Evolutionary conservation across 2,888 invertebrate species (phyloP).

Genomic region (Therioaphis trifolii): DNA sequence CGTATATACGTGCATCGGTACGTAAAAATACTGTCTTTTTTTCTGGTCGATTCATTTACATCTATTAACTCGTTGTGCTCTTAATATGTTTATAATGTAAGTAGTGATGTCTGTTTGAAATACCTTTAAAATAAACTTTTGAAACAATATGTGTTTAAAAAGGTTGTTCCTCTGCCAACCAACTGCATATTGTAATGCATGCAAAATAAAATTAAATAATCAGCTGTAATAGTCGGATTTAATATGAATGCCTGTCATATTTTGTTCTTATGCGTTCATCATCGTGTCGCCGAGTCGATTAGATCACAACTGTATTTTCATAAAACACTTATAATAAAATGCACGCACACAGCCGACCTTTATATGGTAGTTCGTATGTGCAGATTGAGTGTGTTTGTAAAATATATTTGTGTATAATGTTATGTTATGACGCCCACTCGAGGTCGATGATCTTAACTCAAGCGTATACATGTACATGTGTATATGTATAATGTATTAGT

Average conservation of each 20-base stretch:
- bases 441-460: slow-evolving; percentile 54
- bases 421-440: slow-evolving; percentile 48
- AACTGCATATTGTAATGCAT: too few species aligned
- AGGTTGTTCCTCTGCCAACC: too few species aligned
- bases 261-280: background rate
- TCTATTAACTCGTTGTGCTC: background rate
- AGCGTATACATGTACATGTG: background rate
- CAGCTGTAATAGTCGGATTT: too few species aligned
- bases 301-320: slow-evolving; percentile 22
- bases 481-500: background rate
- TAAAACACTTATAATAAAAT: background rate
- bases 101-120: too few species aligned
- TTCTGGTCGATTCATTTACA: background rate
- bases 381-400: slow-evolving; percentile 10
- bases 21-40: slow-evolving; percentile 10
- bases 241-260: background rate
- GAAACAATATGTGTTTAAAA: too few species aligned
- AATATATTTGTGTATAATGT: background rate
- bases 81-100: too few species aligned
- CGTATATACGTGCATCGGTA: slow-evolving; percentile 9
- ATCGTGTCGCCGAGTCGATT: background rate
- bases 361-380: slow-evolving; percentile 9
- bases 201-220: too few species aligned
- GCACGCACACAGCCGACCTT: background rate
- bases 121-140: too few species aligned